Base-by-base conservation (phyloP, 2,797 vertebrate genomes). In the Neosalanx taihuensis region DNA sequence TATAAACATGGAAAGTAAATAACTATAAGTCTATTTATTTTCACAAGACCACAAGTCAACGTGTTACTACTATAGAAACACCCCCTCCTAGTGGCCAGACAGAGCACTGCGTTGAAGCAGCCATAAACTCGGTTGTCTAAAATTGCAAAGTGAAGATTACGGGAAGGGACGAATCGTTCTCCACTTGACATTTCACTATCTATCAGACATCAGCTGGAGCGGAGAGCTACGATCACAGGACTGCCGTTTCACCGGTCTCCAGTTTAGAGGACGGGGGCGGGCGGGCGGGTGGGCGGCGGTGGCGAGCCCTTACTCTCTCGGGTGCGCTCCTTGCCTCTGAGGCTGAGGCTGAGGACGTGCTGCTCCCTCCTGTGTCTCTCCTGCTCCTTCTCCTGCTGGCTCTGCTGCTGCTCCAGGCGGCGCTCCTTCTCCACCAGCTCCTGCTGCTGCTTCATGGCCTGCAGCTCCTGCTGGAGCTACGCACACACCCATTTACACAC, bases 391-490 rank as follows among this genome's bases (percentile, higher is more conserved):
- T 99, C 96, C 92, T 97, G 96, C 84, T 95, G 95, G 88, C 94
- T 96, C 82, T 97, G 95, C 90, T 97, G 95, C 91, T 96, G 95
- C 92, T 96, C 91, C 88, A 97, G 94, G 85, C 96, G 94, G 76
- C 96, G 95, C 79, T 99, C 96, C 91, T 97, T 97, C 90, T 99
- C 97, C 77, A 95, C 91, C 79, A 97, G 92, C 89, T 99, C 97
- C 93, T 99, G 97, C 81, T 96, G 96, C 77, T 99, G 96, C 88
- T 98, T 99, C 94, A 99, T 96, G 83, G 93, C 93, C 90, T 98
- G 95, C 77, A 99, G 94, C 93, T 99, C 97, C 91, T 99, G 97
- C 94, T 99, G 97, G 86, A 99, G 94, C 98, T 99, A 84, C 41
- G 79, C 5, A 51, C 61, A 61, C 4, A 67, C 51, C n/a, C 57